phyloP scores from a whole-genome alignment of 2,113 vertebrate genomes.

The Ondatra zibethicus region DNA sequence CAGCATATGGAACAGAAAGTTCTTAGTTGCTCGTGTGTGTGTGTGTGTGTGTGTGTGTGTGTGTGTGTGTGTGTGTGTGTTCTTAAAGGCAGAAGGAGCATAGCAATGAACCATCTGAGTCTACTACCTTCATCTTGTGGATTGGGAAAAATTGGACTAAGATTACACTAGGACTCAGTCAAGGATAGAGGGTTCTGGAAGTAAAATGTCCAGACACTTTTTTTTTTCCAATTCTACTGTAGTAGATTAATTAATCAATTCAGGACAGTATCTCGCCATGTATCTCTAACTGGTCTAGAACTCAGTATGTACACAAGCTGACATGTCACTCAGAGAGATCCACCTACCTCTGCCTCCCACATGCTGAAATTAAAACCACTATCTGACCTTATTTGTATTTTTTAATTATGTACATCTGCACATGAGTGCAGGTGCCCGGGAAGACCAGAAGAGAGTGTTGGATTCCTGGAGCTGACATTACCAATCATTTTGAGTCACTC shows the following conservation, averaged over 20 bases:
- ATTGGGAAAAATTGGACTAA: not conserved
- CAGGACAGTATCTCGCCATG: not conserved
- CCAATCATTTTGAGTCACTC: not conserved
- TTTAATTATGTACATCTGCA: not conserved
- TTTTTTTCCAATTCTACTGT: not conserved
- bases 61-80: not conserved
- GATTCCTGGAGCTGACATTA: not conserved
- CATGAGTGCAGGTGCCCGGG: not conserved
- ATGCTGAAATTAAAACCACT: not conserved
- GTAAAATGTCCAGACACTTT: not conserved
- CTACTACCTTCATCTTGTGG: conserved; percentile 34
- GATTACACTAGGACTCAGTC: conserved; percentile 34
- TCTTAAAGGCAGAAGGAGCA: not conserved
- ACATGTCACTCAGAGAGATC: not conserved
- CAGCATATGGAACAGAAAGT: conserved; percentile 48
- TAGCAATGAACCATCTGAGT: not conserved
- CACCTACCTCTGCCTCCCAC: not conserved
- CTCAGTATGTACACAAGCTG: not conserved
- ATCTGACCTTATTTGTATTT: not conserved
- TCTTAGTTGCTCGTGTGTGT: conserved; percentile 12
- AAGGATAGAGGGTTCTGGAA: conserved; percentile 31
- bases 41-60: not conserved
- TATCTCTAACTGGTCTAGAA: not conserved
- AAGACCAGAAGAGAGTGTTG: not conserved
- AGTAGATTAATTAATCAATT: not conserved